Evolutionary conservation across 2,888 invertebrate genomes (phyloP).

Genomic region (Diplolepis rosae): DNA sequence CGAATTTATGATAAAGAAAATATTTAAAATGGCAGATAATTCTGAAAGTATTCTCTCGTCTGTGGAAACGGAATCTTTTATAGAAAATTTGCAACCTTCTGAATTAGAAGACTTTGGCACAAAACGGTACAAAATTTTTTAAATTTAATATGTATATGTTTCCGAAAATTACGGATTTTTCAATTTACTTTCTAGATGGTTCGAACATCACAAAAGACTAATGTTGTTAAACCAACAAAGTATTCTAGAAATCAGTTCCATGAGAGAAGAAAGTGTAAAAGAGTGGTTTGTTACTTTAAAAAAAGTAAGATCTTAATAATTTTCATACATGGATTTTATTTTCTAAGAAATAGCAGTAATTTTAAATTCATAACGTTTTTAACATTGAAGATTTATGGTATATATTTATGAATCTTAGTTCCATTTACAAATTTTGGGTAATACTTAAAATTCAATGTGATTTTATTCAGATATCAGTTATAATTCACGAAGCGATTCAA

Average conservation of each 20-base stretch:
- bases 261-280: conserved; percentile 89
- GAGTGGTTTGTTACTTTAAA: conserved; percentile 85
- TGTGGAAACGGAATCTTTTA: conserved; percentile 84
- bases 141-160: too few relatives aligned
- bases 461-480: conserved; percentile 81
- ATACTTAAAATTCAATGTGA: too few relatives aligned
- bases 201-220: conserved; percentile 87
- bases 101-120: conserved; percentile 82
- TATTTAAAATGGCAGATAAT: conserved; percentile 49
- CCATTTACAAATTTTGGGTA: too few relatives aligned
- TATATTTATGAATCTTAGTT: too few relatives aligned
- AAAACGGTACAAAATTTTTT: conserved; percentile 70
- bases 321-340: background rate
- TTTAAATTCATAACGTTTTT: too few relatives aligned
- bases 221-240: conserved; percentile 93
- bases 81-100: conserved; percentile 82
- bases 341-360: too few relatives aligned
- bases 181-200: conserved; percentile 80
- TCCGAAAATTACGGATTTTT: background rate
- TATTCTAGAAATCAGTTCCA: conserved; percentile 84
- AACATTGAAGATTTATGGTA: too few relatives aligned
- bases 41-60: conserved; percentile 76
- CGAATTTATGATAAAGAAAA: conserved; percentile 32
- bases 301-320: conserved; percentile 76
- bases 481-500: conserved; percentile 89